Evolutionary conservation across 1,140 invertebrate genomes (phyloP).

Genomic region (Rhyacophila brunnea): DNA sequence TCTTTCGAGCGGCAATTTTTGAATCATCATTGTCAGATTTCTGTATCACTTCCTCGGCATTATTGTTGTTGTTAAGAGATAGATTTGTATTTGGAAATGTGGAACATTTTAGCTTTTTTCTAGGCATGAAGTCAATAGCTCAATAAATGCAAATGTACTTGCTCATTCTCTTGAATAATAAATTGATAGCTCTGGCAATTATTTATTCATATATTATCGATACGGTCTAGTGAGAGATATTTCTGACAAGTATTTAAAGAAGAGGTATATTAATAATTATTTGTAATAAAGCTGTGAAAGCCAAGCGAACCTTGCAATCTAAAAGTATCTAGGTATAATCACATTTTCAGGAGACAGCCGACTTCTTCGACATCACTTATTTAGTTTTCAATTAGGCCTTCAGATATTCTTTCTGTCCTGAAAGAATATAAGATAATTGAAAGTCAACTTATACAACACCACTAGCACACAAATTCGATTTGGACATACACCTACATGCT

Average conservation of each 20-base stretch:
- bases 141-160: too few relatives aligned
- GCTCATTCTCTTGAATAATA: too few relatives aligned
- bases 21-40: constrained; percentile 6
- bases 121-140: constrained; percentile 4
- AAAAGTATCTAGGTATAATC: not conserved
- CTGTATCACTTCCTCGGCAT: constrained; percentile 16
- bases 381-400: not conserved
- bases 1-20: constrained; percentile 53
- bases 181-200: too few relatives aligned
- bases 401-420: not conserved
- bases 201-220: too few relatives aligned
- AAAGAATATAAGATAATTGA: not conserved
- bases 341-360: not conserved
- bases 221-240: too few relatives aligned
- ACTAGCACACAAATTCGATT: too few relatives aligned
- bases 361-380: not conserved
- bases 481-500: not conserved
- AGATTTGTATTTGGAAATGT: not conserved
- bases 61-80: constrained; percentile 15
- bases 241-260: too few relatives aligned
- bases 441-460: not conserved
- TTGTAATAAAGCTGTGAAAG: too few relatives aligned
- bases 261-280: too few relatives aligned
- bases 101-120: constrained; percentile 1
- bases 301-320: too few relatives aligned